A percentile compares a stretch with the other conserved stretches of the same genome.
phyloP scores from a whole-genome alignment of 2,113 vertebrate genomes.

The Clarias magur region DNA sequence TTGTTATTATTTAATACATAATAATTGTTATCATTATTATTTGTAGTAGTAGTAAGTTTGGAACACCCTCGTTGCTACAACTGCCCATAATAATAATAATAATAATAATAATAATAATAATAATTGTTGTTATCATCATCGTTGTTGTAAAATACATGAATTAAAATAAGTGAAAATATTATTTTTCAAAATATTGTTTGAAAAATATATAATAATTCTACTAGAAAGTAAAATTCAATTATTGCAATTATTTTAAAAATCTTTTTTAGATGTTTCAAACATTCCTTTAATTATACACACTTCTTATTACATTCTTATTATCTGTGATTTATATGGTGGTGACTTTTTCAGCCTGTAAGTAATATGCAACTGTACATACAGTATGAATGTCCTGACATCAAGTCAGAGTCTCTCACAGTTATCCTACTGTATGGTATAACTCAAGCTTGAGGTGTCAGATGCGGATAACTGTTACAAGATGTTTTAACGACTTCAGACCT shows the following conservation, averaged over 20 bases:
- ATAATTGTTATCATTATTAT: too few species aligned
- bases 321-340: not conserved
- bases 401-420: not conserved
- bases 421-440: not conserved
- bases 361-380: not conserved
- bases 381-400: not conserved
- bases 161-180: too few species aligned
- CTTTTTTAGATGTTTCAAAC: not conserved
- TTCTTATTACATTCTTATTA: not conserved
- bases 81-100: too few species aligned
- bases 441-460: not conserved
- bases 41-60: too few species aligned
- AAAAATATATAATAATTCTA: not conserved
- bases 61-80: too few species aligned
- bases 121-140: too few species aligned
- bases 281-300: not conserved
- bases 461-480: conserved; percentile 3
- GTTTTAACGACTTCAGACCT: not conserved
- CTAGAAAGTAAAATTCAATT: not conserved
- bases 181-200: not conserved
- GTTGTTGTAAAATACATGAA: too few species aligned
- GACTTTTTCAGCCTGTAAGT: not conserved
- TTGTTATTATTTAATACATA: too few species aligned
- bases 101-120: too few species aligned
- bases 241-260: not conserved